Conservation (phyloP, 2,888 invertebrate species). For the Drosophila tripunctata region DNA sequence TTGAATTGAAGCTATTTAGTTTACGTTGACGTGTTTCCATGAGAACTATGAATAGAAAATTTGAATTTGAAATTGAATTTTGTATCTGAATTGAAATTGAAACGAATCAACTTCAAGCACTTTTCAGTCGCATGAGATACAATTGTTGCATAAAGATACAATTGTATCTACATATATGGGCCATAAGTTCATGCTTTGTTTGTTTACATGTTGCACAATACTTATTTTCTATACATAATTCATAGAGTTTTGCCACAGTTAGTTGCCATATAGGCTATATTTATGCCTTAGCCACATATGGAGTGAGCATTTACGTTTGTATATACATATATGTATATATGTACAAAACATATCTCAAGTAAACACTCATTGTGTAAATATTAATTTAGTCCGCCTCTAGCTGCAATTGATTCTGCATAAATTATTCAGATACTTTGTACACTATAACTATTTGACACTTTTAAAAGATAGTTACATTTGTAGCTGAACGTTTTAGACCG, state of each 20-base stretch:
- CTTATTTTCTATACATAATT: slow-evolving; percentile 7
- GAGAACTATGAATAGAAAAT: slow-evolving; percentile 23
- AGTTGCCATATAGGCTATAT: slow-evolving; percentile 20
- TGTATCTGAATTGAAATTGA: slow-evolving; percentile 19
- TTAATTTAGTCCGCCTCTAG: slow-evolving; percentile 21
- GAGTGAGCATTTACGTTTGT: neutral
- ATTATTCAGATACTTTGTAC: slow-evolving; percentile 27
- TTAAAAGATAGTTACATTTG: neutral
- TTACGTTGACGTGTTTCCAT: slow-evolving; percentile 47
- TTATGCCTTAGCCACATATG: slow-evolving; percentile 18
- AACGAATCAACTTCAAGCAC: slow-evolving; percentile 18
- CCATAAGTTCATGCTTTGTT: slow-evolving; percentile 10
- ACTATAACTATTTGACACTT: no score
- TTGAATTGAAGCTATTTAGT: slow-evolving; percentile 67
- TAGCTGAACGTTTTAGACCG: neutral
- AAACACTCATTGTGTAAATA: slow-evolving; percentile 17
- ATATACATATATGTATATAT: neutral
- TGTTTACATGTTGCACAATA: neutral
- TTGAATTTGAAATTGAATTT: no score
- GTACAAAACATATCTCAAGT: no score
- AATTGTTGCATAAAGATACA: no score
- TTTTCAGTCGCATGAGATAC: neutral
- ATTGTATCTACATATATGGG: neutral
- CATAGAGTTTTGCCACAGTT: slow-evolving; percentile 28
- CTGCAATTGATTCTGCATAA: slow-evolving; percentile 41